Percentiles rank a stretch among this genome's conserved stretches.
Evolutionary conservation across 2,113 vertebrate genomes (phyloP).

Genomic region (Scopus umbretta): DNA sequence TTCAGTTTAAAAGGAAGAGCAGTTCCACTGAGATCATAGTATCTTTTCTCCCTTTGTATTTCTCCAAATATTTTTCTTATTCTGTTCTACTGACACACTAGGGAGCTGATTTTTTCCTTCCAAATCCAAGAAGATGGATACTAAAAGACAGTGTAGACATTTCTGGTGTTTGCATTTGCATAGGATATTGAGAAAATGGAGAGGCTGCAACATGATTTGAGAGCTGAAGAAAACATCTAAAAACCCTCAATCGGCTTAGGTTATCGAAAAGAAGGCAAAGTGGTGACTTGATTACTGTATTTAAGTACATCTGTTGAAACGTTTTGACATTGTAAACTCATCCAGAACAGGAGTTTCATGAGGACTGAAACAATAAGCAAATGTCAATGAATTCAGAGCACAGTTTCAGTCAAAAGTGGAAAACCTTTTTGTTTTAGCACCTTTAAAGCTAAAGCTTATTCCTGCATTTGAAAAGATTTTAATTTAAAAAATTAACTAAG

Average conservation of each 20-base stretch:
- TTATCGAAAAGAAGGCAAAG: constrained; percentile 1
- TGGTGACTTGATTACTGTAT: background rate
- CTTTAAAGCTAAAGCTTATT: background rate
- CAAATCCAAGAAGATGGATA: background rate
- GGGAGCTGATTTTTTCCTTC: background rate
- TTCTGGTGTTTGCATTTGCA: background rate
- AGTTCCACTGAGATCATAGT: background rate
- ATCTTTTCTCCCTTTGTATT: background rate
- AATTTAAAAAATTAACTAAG: background rate
- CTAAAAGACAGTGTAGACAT: background rate
- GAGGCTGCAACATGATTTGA: background rate
- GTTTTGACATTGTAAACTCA: background rate
- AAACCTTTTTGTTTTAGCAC: background rate
- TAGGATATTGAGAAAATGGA: background rate
- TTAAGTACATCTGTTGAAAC: background rate
- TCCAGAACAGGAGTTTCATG: background rate
- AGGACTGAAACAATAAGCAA: background rate
- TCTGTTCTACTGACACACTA: background rate
- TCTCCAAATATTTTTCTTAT: background rate
- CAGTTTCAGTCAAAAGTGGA: background rate
- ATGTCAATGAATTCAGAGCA: background rate
- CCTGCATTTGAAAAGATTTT: background rate
- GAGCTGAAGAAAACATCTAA: background rate
- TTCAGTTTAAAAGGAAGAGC: background rate
- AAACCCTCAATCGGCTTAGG: background rate